These are phyloP conservation scores for Gallinago stenura DNA, from an alignment of 2,797 vertebrate species.

Conservation along the genomic window DNA sequence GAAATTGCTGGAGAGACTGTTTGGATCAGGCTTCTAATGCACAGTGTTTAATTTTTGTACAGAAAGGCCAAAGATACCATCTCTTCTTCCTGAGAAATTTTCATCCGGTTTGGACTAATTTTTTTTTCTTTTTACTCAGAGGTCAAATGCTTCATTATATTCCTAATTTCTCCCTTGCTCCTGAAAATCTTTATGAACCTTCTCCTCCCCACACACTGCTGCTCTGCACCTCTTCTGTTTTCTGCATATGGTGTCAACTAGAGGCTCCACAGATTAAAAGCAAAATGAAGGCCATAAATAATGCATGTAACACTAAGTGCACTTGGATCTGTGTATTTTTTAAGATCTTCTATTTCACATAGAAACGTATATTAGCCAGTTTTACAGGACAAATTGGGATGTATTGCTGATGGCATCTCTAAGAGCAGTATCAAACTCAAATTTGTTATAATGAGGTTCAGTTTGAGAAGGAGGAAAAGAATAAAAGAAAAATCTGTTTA, in stretches of 20 bases:
- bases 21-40: not conserved
- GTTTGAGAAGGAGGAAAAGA: not conserved
- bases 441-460: not conserved
- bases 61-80: not conserved
- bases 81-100: not conserved
- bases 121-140: not conserved
- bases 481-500: not conserved
- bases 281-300: slow-evolving; percentile 49
- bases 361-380: not conserved
- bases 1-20: not conserved
- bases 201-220: not conserved
- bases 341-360: slow-evolving; percentile 27
- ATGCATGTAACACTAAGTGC: not conserved
- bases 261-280: slow-evolving; percentile 15
- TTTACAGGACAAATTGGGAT: not conserved
- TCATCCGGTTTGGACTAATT: not conserved
- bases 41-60: not conserved
- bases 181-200: not conserved
- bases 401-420: slow-evolving; percentile 3
- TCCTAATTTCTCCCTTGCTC: not conserved
- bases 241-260: not conserved
- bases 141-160: not conserved
- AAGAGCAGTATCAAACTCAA: not conserved
- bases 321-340: not conserved
- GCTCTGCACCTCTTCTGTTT: not conserved